phyloP scores from a whole-genome alignment of 2,888 invertebrate species.

The Incurvaria masculella region DNA sequence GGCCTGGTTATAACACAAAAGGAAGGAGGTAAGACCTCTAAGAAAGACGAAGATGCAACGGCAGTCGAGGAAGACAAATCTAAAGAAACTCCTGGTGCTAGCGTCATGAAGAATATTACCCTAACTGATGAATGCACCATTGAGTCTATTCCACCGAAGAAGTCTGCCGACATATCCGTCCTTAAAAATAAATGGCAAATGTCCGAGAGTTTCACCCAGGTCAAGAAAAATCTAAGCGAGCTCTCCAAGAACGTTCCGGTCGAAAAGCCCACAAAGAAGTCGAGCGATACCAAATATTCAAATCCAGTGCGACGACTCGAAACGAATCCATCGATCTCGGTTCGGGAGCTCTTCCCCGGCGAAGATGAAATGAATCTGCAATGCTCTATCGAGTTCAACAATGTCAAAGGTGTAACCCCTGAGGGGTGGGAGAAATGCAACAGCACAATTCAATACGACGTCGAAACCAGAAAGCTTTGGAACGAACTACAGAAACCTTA shows the following conservation, averaged over 20 bases:
- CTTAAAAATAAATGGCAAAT: conserved; percentile 53
- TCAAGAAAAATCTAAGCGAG: conserved; percentile 48
- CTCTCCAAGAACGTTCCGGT: conserved; percentile 38
- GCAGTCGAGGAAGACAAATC: conserved; percentile 25
- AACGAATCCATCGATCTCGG: conserved; percentile 79
- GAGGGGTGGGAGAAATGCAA: conserved; percentile 84
- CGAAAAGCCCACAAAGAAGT: conserved; percentile 40
- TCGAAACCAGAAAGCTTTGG: conserved; percentile 78
- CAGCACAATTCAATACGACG: conserved; percentile 76
- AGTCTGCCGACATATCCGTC: conserved; percentile 42
- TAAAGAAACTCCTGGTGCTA: conserved; percentile 10
- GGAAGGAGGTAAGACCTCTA: conserved; percentile 22
- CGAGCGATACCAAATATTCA: conserved; percentile 41
- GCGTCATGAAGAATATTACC: conserved; percentile 39
- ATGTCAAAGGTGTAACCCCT: conserved; percentile 68
- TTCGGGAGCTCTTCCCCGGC: conserved; percentile 76
- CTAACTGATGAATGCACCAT: conserved; percentile 60
- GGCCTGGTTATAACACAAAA: conserved; percentile 39
- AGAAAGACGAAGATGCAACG: conserved; percentile 6
- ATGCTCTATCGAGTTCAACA: conserved; percentile 72
- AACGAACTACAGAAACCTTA: conserved; percentile 81
- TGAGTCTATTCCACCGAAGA: conserved; percentile 51
- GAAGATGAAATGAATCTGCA: conserved; percentile 79
- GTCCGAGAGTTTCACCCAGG: conserved; percentile 49
- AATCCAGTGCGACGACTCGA: conserved; percentile 67